Base-by-base conservation (phyloP, 2,888 invertebrate genomes). In the Acronicta psi region DNA sequence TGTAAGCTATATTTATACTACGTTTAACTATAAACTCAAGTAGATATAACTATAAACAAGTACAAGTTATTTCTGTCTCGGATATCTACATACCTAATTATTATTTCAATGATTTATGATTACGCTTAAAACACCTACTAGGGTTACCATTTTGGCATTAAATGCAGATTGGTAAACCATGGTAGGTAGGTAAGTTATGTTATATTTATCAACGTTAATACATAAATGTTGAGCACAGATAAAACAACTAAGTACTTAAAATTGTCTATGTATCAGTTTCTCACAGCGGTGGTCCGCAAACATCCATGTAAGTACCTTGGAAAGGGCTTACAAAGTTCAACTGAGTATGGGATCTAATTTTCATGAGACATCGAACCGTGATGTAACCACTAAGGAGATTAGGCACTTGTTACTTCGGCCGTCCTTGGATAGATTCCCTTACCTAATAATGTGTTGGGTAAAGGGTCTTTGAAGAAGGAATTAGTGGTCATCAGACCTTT, bases 351-450 rank as follows among this genome's bases (percentile, higher is more conserved):
- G 80, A 84, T 82, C 81, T 84, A 83, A 86, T 87, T 88, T 87
- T 87, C 88, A 88, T 84, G 84, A 83, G 80, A 86, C 84, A 86
- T 85, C 81, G 84, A 86, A 82, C 81, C 81, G 76, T 84, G 80
- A 84, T 86, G 81, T 80, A 80, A 85, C 84, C 84, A 76, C 83
- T 84, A 87, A 87, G 83, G 74, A 84, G 86, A 88, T 88, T 88
- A 88, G 79, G 78, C 80, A 86, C 85, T 88, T 88, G 85, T 85
- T 84, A 86, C 85, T 83, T 80, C 75, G 66, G 72, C 69, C 75
- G 77, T 72, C 77, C 58, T 80, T 71, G 76, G 73, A 77, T 73
- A 75, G 73, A 76, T 79, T 79, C 75, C 75, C 75, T 78, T 82
- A n/a, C n/a, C n/a, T n/a, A 77, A 83, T 82, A 82, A 80, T 82